These are phyloP conservation scores for Halcyon chelicuti DNA, from an alignment of 2,797 vertebrate genomes.

Conservation along the genomic window DNA sequence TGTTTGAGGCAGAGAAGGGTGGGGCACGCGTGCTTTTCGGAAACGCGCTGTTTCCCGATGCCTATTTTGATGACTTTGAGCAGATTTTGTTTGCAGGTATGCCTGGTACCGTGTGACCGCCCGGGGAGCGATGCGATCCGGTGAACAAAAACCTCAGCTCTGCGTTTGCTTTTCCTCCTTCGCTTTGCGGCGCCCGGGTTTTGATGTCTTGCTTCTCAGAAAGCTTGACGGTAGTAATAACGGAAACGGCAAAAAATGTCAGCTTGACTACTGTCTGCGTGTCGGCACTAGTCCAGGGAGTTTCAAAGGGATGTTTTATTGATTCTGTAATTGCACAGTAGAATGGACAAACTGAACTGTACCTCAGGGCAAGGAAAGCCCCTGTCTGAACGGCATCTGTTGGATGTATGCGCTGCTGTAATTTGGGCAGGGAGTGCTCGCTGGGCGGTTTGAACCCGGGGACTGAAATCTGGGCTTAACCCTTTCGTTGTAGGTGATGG, in stretches of 20 bases:
- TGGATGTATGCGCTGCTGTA: conserved; percentile 73
- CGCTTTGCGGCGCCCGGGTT: conserved; percentile 49
- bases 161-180: conserved; percentile 50
- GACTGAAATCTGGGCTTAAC: conserved; percentile 52
- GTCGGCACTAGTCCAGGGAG: conserved; percentile 85
- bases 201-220: conserved; percentile 75
- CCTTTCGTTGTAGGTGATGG: background rate
- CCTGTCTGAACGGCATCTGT: conserved; percentile 85
- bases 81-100: background rate
- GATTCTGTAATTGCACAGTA: conserved; percentile 84
- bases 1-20: background rate
- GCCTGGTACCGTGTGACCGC: background rate
- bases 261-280: conserved; percentile 79
- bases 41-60: background rate
- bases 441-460: conserved; percentile 13
- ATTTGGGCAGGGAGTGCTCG: conserved; percentile 73
- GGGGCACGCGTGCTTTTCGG: background rate
- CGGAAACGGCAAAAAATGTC: conserved; percentile 76
- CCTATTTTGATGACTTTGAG: background rate
- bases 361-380: conserved; percentile 84
- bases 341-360: conserved; percentile 84
- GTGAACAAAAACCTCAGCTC: conserved; percentile 41
- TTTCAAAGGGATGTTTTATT: conserved; percentile 91
- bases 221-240: conserved; percentile 75
- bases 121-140: background rate